Conservation (phyloP, 2,888 invertebrate genomes). For the Lasioglossum figueresi region DNA sequence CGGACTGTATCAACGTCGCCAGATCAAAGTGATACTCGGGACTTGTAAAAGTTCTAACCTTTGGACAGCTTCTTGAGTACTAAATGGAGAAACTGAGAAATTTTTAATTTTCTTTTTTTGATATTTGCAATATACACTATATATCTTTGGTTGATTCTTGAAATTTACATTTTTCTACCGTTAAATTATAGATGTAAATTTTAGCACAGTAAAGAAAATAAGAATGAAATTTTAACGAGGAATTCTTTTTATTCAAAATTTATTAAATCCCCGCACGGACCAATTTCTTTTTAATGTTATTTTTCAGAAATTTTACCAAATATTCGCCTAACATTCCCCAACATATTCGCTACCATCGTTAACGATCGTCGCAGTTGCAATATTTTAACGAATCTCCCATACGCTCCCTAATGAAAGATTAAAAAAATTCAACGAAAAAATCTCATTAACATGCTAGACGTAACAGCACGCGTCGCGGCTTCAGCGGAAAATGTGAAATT, state of each 20-base stretch:
- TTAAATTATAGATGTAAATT: background rate
- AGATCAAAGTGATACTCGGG: conserved; percentile 48
- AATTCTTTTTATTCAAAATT: background rate
- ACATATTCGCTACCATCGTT: background rate
- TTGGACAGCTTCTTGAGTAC: background rate
- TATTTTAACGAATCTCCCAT: background rate
- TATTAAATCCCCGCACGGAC: background rate
- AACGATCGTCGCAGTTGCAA: background rate
- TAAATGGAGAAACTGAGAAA: background rate
- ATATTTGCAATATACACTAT: background rate
- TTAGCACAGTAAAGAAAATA: background rate
- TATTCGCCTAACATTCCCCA: background rate
- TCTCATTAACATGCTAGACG: background rate
- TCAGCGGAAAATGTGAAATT: background rate
- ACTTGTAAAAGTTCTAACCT: conserved; percentile 41
- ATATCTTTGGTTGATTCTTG: background rate
- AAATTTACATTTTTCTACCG: background rate
- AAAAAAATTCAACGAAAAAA: background rate
- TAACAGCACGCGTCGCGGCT: background rate
- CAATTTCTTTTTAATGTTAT: background rate
- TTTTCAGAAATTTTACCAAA: background rate
- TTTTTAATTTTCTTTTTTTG: background rate
- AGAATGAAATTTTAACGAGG: background rate
- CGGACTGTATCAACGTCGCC: conserved; percentile 32
- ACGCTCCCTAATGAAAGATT: background rate